These are phyloP conservation scores for Conus betulinus DNA, from an alignment of 1,140 invertebrate species.

Conservation along the genomic window DNA sequence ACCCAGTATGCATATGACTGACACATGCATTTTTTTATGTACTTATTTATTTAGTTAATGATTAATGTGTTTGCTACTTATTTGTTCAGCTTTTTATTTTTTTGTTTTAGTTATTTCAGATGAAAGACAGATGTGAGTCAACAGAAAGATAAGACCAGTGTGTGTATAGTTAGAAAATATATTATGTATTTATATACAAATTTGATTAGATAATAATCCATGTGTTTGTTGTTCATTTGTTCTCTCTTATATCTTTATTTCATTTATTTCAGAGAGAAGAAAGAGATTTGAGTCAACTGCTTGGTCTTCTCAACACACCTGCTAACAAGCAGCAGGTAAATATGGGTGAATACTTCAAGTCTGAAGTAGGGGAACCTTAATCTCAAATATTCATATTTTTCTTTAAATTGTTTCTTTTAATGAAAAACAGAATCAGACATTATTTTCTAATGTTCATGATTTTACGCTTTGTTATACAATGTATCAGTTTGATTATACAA, in stretches of 20 bases:
- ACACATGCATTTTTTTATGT: background rate
- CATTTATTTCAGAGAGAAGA: slow-evolving; percentile 60
- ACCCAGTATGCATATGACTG: too few relatives aligned
- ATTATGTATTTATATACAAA: too few relatives aligned
- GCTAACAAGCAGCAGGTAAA: slow-evolving; percentile 63
- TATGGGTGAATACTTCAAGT: slow-evolving; percentile 82
- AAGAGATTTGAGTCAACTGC: slow-evolving; percentile 56
- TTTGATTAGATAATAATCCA: too few relatives aligned
- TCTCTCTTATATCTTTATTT: background rate
- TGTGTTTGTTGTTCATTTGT: too few relatives aligned
- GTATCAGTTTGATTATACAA: too few relatives aligned
- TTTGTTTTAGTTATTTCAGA: too few relatives aligned
- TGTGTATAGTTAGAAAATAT: too few relatives aligned
- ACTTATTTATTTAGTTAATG: too few relatives aligned
- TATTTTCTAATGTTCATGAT: background rate
- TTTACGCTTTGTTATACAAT: too few relatives aligned
- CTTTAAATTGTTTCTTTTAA: background rate
- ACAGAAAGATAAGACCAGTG: too few relatives aligned
- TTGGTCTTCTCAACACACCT: slow-evolving; percentile 58
- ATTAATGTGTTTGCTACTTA: background rate
- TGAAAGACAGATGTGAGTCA: background rate
- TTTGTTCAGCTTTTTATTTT: background rate
- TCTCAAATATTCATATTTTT: background rate
- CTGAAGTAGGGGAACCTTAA: slow-evolving; percentile 76
- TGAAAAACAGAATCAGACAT: too few relatives aligned